Percentiles rank a stretch among this genome's conserved stretches.
Evolutionary conservation across 2,113 vertebrate genomes (phyloP).

Genomic region (Campylorhamphus procurvoides): DNA sequence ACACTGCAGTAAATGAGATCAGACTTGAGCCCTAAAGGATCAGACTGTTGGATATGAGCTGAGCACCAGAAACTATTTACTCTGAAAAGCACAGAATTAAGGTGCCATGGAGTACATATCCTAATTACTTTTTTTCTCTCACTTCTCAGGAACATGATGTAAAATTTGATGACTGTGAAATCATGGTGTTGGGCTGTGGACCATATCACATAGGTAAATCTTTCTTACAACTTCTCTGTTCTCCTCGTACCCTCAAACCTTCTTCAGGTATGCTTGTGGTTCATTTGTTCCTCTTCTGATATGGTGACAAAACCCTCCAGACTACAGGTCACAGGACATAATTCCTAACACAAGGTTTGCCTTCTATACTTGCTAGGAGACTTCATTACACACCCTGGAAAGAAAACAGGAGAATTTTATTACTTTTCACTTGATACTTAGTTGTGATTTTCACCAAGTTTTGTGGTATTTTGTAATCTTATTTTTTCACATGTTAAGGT

Average conservation of each 20-base stretch:
- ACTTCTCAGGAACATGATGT: slow-evolving; percentile 88
- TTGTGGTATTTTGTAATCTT: neutral
- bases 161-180: slow-evolving; percentile 87
- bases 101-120: neutral
- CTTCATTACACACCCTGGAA: neutral
- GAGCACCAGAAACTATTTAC: neutral
- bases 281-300: neutral
- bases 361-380: slow-evolving; percentile 2
- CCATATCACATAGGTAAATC: slow-evolving; percentile 94
- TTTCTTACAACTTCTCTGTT: neutral
- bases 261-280: neutral
- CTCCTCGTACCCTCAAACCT: neutral
- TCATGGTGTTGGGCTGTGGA: slow-evolving; percentile 95
- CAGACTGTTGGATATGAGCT: neutral
- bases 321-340: neutral
- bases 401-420: neutral
- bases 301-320: neutral
- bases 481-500: neutral
- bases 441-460: neutral
- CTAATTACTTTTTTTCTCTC: neutral
- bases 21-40: neutral
- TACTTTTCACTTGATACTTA: neutral
- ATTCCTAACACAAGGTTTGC: neutral
- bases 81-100: neutral
- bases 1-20: neutral